Evolutionary conservation across 2,797 vertebrate species (phyloP), one percentile per base, ranked within the genome.

Genomic region (Alauda arvensis): DNA sequence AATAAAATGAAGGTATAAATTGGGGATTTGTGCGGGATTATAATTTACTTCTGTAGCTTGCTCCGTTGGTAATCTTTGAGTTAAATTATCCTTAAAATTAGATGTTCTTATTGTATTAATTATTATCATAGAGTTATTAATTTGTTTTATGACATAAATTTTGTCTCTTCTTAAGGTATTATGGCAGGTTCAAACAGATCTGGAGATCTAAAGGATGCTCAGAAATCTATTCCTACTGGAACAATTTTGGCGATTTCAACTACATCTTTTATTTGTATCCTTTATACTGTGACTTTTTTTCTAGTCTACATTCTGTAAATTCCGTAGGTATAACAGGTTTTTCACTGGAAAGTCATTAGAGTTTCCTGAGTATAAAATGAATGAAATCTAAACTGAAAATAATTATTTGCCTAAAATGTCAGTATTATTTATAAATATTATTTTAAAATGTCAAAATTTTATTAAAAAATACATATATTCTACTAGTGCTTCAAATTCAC

Each of bases 121-220:
- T 80, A 21, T 43, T 83, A 49, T 60, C 7, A 19, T 57, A 20
- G 33, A 51, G 19, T 81, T 78, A 39, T 12, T 87, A 56, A 45
- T 29, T 85, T 21, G 5, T 91, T 81, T 85, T 97, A 76, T 97
- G 93, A 78, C 34, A 28, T 19, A 67, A 37, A 74, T 59, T 62
- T 88, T 20, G 8, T 88, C 59, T 62, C 18, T 95, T 48, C 52
- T 92, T 24, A 91, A 99, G 99, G 98, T 57, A 99, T 99, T 93
- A 99, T 99, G 99, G 99, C 99, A 8, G 99, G 99, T 76, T 99
- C 99, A 51, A 99, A 99, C 96, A 97, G 99, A 59, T 99, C 99
- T 5, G 99, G 99, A 74, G 99, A 99, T 95, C 95, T 99, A 90
- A 97, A 97, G 87, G 99, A 99, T 25, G 99, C 99, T 40, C 99